A percentile compares a stretch with the other conserved stretches of the same genome.
Evolutionary conservation across 1,140 invertebrate genomes (phyloP).

Genomic region (Vanessa tameamea): DNA sequence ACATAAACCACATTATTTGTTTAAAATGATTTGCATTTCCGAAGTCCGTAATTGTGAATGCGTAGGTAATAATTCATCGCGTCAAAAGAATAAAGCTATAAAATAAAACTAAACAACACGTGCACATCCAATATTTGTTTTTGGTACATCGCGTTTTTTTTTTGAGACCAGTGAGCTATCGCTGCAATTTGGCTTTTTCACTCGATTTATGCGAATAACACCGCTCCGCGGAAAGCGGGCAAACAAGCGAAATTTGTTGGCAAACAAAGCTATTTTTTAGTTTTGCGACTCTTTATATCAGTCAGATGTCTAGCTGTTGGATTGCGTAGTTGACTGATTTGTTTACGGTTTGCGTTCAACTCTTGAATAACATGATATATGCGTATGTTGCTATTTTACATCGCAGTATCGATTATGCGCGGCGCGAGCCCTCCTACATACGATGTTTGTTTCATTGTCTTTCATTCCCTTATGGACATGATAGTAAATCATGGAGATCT

Average conservation of each 20-base stretch:
- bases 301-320: constrained; percentile 66
- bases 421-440: constrained; percentile 22
- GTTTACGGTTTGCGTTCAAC: constrained; percentile 48
- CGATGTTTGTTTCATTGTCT: constrained; percentile 31
- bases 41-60: constrained; percentile 16
- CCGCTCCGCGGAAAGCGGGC: constrained; percentile 64
- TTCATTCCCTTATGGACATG: constrained; percentile 28
- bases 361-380: constrained; percentile 45
- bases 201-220: constrained; percentile 77
- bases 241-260: constrained; percentile 74
- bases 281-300: constrained; percentile 70
- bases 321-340: constrained; percentile 58
- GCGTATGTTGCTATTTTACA: constrained; percentile 44
- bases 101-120: constrained; percentile 59
- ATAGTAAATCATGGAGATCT: constrained; percentile 18
- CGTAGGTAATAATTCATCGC: constrained; percentile 29
- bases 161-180: constrained; percentile 69
- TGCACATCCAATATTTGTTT: constrained; percentile 69
- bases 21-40: neutral
- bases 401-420: constrained; percentile 38
- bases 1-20: neutral
- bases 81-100: constrained; percentile 60
- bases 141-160: constrained; percentile 70
- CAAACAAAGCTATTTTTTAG: constrained; percentile 69
- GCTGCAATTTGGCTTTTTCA: constrained; percentile 75